Evolutionary conservation across 2,113 vertebrate species (phyloP).

Genomic region (Scomber scombrus): DNA sequence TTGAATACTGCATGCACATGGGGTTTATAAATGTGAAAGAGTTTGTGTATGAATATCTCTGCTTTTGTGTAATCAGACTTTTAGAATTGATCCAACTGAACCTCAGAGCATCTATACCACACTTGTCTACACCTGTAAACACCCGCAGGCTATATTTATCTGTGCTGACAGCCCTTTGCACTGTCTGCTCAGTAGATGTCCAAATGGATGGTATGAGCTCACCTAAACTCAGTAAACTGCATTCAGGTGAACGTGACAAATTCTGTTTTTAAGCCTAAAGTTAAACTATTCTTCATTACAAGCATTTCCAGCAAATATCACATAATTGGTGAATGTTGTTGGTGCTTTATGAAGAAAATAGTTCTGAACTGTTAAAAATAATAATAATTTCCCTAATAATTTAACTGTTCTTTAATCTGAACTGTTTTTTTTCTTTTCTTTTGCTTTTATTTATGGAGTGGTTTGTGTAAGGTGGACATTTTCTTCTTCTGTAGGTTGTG

Average conservation of each 20-base stretch:
- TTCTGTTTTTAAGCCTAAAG: constrained; percentile 28
- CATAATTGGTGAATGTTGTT: background rate
- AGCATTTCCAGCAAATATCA: constrained; percentile 10
- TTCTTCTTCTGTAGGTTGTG: background rate
- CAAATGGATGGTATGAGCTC: constrained; percentile 23
- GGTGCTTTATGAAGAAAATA: background rate
- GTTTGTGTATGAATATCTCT: constrained; percentile 23
- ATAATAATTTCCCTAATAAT: background rate
- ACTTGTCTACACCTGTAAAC: constrained; percentile 43
- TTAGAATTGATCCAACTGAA: constrained; percentile 9
- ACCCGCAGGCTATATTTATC: constrained; percentile 43
- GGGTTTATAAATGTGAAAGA: constrained; percentile 13
- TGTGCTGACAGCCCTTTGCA: constrained; percentile 15
- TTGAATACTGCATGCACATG: background rate
- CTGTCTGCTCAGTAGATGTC: background rate
- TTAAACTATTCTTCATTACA: constrained; percentile 28
- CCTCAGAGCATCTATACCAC: background rate
- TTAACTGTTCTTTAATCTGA: background rate
- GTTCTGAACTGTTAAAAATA: constrained; percentile 18
- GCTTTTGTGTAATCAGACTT: constrained; percentile 23
- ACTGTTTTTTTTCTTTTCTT: background rate
- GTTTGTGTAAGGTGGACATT: background rate
- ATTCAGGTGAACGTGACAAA: constrained; percentile 30
- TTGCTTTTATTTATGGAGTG: constrained; percentile 14
- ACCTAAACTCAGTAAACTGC: background rate